Base-by-base conservation (phyloP, 2,797 vertebrate genomes). In the Pristis pectinata region DNA sequence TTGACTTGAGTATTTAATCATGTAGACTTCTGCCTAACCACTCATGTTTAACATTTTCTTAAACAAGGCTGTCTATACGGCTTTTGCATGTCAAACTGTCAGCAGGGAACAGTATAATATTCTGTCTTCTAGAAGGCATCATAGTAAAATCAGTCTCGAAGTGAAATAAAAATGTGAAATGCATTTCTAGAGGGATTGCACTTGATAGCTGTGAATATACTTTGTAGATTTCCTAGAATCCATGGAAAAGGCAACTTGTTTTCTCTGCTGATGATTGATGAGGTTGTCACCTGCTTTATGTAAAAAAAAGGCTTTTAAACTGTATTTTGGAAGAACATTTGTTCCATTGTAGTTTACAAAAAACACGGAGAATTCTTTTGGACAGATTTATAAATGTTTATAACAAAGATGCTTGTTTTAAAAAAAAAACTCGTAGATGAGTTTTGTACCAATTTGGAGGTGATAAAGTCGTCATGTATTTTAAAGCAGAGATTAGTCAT, bases 41-140 rank as follows among this genome's bases (percentile, higher is more conserved):
- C 8, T 24, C 74, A 44, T 41, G 24, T 94, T 94, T 76, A 30
- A 94, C 27, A 74, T 93, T 93, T 76, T 93, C 56, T 76, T 93
- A 53, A 49, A 53, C 27, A 44, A 30, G 41, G 22, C 4, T 93
- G 70, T 74, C 70, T 11, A n/a, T 74, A 5, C 30, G 27, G 6
- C 76, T 94, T 76, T 76, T 94, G 24, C 27, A n/a, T 56, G 59
- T 67, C 9, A 19, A n/a, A 8, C n/a, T 10, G 87, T 91, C 59
- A 41, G 11, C 59, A 67, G n/a, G 34, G 61, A 91, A 91, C 59
- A 37, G n/a, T 41, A 41, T 37, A 37, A 91, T 67, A 67, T 91
- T 37, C n/a, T 67, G 59, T 34, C 30, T 89, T 56, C 56, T 89
- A 56, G 10, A 74, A 72, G 41, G 44, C 4, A 17, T 67, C 49